Percentiles rank a stretch among this genome's conserved stretches.
phyloP scores from a whole-genome alignment of 2,888 invertebrate species.

The Molorchus minor region DNA sequence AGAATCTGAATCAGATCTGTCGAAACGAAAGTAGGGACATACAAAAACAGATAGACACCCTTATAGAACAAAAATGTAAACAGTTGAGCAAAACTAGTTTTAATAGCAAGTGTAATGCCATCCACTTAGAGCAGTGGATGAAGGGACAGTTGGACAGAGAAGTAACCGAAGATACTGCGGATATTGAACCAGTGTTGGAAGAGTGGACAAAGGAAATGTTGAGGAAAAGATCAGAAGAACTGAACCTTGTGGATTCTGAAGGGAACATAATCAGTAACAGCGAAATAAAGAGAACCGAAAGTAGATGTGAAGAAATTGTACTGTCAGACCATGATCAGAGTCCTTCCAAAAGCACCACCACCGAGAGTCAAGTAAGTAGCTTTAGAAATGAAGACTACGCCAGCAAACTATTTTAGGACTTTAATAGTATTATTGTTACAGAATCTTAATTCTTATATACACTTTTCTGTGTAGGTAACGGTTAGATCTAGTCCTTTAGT shows the following conservation, averaged over 20 bases:
- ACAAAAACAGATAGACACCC: constrained; percentile 67
- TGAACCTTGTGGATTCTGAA: constrained; percentile 68
- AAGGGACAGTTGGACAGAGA: constrained; percentile 58
- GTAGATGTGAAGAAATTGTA: constrained; percentile 62
- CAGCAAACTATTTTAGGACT: background rate
- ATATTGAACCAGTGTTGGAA: constrained; percentile 67
- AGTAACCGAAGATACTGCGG: constrained; percentile 53
- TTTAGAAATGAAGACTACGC: background rate
- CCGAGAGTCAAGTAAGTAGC: constrained; percentile 79
- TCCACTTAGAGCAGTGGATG: constrained; percentile 84
- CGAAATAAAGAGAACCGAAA: constrained; percentile 48
- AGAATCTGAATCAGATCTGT: constrained; percentile 54
- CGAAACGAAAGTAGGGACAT: constrained; percentile 46
- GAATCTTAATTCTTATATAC: constrained; percentile 3
- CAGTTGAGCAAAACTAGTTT: constrained; percentile 70
- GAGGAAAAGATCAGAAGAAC: constrained; percentile 74
- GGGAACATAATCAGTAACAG: constrained; percentile 46
- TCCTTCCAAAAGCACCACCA: constrained; percentile 79
- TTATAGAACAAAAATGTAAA: constrained; percentile 72
- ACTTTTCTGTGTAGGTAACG: constrained; percentile 70
- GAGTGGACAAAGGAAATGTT: constrained; percentile 79
- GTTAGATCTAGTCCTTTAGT: constrained; percentile 79
- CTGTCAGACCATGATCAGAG: constrained; percentile 68
- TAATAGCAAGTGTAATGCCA: constrained; percentile 74
- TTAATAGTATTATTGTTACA: no score